Conservation (phyloP, 2,888 invertebrate species). For the Acrobasis repandana region DNA sequence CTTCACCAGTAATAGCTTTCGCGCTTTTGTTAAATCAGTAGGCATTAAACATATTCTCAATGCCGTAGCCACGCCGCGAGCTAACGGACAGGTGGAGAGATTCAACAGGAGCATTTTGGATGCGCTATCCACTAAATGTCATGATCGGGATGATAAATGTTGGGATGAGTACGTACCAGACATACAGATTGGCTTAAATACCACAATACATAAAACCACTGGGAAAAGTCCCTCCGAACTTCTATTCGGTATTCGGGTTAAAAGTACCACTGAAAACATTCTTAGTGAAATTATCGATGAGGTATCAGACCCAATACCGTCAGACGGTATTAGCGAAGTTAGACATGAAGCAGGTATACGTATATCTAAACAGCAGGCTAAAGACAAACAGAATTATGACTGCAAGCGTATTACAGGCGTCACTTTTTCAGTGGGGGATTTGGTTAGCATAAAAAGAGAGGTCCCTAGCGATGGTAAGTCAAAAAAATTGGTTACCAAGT, state of each 20-base stretch:
- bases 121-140: background rate
- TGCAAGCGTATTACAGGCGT: too few relatives aligned
- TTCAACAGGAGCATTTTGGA: background rate
- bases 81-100: background rate
- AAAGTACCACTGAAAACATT: too few relatives aligned
- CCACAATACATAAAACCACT: background rate
- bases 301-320: too few relatives aligned
- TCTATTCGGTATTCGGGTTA: background rate
- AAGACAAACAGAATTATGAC: too few relatives aligned
- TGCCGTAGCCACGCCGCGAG: background rate
- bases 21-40: too few relatives aligned
- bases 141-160: background rate
- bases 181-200: background rate
- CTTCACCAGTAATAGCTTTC: background rate
- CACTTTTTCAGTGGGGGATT: background rate
- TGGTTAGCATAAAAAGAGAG: slow-evolving; percentile 6
- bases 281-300: too few relatives aligned
- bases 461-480: slow-evolving; percentile 1
- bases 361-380: too few relatives aligned
- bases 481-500: background rate
- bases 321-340: too few relatives aligned
- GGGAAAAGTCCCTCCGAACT: background rate
- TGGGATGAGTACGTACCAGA: slow-evolving; percentile 8
- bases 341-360: too few relatives aligned
- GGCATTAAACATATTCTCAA: background rate